Evolutionary conservation across 2,888 invertebrate species (phyloP), one percentile per base, ranked within the genome.

Genomic region (Drosophila multiciliata): DNA sequence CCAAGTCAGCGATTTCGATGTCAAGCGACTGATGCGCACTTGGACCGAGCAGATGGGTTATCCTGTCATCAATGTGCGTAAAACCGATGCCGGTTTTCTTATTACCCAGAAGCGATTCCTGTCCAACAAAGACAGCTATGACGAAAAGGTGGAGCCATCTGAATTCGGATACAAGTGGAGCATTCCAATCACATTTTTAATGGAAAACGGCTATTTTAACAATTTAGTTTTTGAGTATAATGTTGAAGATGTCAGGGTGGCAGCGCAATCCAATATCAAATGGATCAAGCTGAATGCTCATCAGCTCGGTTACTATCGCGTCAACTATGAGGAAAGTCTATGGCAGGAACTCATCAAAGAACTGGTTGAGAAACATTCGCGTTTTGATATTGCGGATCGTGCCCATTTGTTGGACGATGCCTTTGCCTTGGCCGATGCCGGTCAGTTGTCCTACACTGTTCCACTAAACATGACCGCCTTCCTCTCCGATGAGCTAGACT

Each of bases 31-130:
- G 68, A 97, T 98, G 96, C 95, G 96, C 83, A 97, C 97, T 0
- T 98, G 97, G 97, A 98, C 97, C 0, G 94, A 95, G 35, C 98
- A 98, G 92, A 97, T 96, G 96, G 98, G 98, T 0, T 97, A 95
- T 89, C 98, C 98, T 0, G 94, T 98, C 0, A 92, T 98, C 3
- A 94, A 93, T 9, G 96, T 96, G 1, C 88, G 5, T 29, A 29
- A 29, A 35, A 91, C 91, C 71, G 93, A 90, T 3, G 33, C 9
- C 0, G 72, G 59, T 0, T 95, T 94, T 66, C 92, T 93, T 0
- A 92, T 97, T 3, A 95, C 94, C 0, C 98, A 98, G 90, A 94
- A 95, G 57, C 93, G 97, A 72, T 98, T 97, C 92, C 93, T 97
- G 2, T 93, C 95, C 1, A 95, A 97, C 92, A 94, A 95, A 0